phyloP scores from a whole-genome alignment of 2,113 vertebrate species.

The Chionis minor region DNA sequence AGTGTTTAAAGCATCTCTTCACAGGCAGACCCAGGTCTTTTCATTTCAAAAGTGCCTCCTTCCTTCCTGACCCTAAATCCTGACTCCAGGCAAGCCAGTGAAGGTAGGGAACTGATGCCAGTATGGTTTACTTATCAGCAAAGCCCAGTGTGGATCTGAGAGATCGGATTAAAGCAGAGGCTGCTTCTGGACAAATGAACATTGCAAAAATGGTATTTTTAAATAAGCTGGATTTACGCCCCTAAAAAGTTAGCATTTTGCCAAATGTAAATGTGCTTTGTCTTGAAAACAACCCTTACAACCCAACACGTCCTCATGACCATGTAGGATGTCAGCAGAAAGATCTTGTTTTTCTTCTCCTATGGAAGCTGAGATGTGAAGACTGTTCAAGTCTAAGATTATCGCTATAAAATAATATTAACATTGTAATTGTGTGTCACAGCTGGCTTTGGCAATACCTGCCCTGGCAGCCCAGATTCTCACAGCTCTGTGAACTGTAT shows the following conservation, averaged over 20 bases:
- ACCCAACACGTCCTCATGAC: accelerated
- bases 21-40: neutral
- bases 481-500: neutral
- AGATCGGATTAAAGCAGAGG: neutral
- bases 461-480: neutral
- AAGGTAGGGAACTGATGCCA: neutral
- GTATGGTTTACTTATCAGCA: neutral
- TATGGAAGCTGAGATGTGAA: neutral
- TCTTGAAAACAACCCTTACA: neutral
- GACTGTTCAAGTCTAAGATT: neutral
- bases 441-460: neutral
- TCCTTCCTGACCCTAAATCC: neutral
- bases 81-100: accelerated
- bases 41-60: neutral
- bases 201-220: neutral
- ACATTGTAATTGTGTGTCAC: neutral
- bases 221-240: neutral
- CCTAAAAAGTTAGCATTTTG: neutral
- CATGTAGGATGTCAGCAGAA: neutral
- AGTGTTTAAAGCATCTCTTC: neutral
- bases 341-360: neutral
- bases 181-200: neutral
- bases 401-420: neutral
- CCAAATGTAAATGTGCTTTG: neutral
- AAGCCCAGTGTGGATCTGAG: neutral